Evolutionary conservation across 2,888 invertebrate species (phyloP).

Genomic region (Meiosimyza decipiens): DNA sequence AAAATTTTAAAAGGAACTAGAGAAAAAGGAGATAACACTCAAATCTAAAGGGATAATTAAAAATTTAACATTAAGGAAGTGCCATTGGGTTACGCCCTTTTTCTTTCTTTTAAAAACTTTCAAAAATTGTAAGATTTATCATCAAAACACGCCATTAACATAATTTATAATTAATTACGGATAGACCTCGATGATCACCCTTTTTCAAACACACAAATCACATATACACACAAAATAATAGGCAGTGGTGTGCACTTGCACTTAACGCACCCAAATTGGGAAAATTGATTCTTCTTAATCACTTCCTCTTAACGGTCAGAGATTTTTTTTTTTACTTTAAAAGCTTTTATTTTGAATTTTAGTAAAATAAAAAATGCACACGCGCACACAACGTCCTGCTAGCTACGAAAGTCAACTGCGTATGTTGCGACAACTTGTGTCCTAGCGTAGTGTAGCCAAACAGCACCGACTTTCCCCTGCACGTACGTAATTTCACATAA

Average conservation of each 20-base stretch:
- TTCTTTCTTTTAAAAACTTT: too few relatives aligned
- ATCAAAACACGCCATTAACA: background rate
- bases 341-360: slow-evolving; percentile 1
- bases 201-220: background rate
- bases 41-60: too few relatives aligned
- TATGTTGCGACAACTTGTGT: slow-evolving; percentile 8
- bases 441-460: slow-evolving; percentile 11
- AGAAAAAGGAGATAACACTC: too few relatives aligned
- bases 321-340: slow-evolving; percentile 13
- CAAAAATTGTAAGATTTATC: background rate
- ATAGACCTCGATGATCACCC: slow-evolving; percentile 5
- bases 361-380: background rate
- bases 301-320: slow-evolving; percentile 12
- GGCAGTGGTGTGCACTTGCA: background rate
- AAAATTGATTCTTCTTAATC: background rate
- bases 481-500: background rate
- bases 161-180: background rate
- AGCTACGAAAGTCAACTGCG: slow-evolving; percentile 8
- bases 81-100: background rate
- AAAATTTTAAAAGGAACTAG: background rate
- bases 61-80: too few relatives aligned
- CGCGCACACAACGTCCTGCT: slow-evolving; percentile 17
- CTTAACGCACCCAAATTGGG: slow-evolving; percentile 15
- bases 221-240: slow-evolving; percentile 5
- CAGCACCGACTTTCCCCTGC: background rate